Percentiles rank a stretch among this genome's conserved stretches.
These are phyloP conservation scores for Psilopogon haemacephalus DNA, from an alignment of 2,113 vertebrate genomes.

Conservation along the genomic window DNA sequence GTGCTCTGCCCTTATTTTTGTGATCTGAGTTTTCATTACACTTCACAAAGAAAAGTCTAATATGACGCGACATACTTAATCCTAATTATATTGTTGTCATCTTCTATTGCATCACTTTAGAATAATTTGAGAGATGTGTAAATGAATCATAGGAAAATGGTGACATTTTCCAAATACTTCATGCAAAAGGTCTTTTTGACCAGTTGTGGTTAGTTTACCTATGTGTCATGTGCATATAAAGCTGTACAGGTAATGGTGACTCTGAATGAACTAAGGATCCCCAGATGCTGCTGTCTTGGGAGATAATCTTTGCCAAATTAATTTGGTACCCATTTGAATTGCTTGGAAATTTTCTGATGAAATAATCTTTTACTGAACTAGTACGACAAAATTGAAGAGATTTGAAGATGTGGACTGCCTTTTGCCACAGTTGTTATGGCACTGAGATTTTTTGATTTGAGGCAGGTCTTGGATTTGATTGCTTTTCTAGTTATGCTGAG, in stretches of 20 bases:
- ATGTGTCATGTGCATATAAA: not conserved
- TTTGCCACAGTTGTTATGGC: not conserved
- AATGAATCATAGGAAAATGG: not conserved
- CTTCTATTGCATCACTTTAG: not conserved
- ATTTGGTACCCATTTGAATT: not conserved
- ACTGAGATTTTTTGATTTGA: not conserved
- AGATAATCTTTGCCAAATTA: not conserved
- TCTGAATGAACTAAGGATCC: not conserved
- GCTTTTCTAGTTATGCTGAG: not conserved
- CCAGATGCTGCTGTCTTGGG: not conserved
- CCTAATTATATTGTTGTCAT: not conserved
- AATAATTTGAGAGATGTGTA: not conserved
- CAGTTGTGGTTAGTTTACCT: not conserved
- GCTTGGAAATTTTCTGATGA: slow-evolving; percentile 39
- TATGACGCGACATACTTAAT: not conserved
- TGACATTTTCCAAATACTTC: not conserved
- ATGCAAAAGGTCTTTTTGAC: not conserved
- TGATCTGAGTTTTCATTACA: not conserved
- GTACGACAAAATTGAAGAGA: slow-evolving; percentile 2
- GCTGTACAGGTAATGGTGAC: not conserved
- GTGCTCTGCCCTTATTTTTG: not conserved
- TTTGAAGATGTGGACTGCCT: not conserved
- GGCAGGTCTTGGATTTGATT: not conserved
- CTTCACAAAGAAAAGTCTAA: not conserved
- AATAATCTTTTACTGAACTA: slow-evolving; percentile 21